Conservation (phyloP, 2,797 vertebrate genomes). For the Labroides dimidiatus region DNA sequence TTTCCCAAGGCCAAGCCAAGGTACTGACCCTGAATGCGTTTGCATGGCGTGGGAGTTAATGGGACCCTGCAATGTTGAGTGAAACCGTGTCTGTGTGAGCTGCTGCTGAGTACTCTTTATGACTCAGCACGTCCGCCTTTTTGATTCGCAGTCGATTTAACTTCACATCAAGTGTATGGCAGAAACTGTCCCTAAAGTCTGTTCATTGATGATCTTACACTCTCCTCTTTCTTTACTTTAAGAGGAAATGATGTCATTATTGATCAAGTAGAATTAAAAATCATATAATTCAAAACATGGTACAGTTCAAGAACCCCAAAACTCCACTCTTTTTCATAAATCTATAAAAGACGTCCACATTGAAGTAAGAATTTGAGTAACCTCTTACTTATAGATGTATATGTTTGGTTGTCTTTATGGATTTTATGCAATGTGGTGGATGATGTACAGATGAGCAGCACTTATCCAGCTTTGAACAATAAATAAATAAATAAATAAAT, state of each 20-base stretch:
- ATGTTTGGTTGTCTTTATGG: no score
- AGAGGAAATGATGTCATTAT: neutral
- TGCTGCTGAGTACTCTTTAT: constrained; percentile 52
- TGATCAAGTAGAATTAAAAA: neutral
- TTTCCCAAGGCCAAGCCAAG: constrained; percentile 40
- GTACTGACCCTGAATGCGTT: constrained; percentile 57
- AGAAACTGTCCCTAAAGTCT: constrained; percentile 24
- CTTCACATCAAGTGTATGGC: constrained; percentile 55
- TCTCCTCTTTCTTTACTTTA: neutral
- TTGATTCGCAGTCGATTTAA: constrained; percentile 43
- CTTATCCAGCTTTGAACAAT: neutral
- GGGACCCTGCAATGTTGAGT: constrained; percentile 25
- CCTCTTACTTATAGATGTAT: no score
- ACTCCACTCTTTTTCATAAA: no score
- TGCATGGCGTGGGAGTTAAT: constrained; percentile 42
- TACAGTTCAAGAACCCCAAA: neutral
- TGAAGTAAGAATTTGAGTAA: no score
- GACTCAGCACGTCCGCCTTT: constrained; percentile 50
- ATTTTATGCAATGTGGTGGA: no score
- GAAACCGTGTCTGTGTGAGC: constrained; percentile 32
- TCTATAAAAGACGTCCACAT: no score
- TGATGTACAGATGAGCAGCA: neutral
- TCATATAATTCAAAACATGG: constrained; percentile 4
- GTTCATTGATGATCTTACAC: constrained; percentile 28
- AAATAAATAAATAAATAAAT: neutral